These are phyloP conservation scores for Orestias chungarensis DNA, from an alignment of 2,797 vertebrate species.

Conservation along the genomic window DNA sequence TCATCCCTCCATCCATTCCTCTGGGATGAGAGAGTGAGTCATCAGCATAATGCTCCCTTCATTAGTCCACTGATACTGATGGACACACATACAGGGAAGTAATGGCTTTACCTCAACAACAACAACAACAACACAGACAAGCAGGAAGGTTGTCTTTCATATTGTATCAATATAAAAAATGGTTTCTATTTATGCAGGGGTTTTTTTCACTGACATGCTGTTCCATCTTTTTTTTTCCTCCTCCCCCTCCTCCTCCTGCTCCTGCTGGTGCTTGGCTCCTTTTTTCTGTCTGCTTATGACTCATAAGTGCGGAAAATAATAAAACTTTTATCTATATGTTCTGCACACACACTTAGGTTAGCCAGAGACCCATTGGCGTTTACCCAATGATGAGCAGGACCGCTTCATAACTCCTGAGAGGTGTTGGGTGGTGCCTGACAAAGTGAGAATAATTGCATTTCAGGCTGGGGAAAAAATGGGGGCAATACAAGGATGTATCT, in stretches of 20 bases:
- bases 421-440: conserved; percentile 42
- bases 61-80: conserved; percentile 68
- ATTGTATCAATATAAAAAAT: conserved; percentile 26
- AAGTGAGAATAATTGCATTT: conserved; percentile 33
- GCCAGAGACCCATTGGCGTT: conserved; percentile 60
- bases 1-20: conserved; percentile 54
- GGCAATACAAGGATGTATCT: neutral
- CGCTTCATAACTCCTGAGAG: conserved; percentile 46
- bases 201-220: conserved; percentile 32
- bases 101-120: conserved; percentile 43
- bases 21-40: conserved; percentile 70
- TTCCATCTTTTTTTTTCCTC: conserved; percentile 13
- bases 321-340: conserved; percentile 26
- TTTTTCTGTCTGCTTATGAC: conserved; percentile 63
- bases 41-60: conserved; percentile 65
- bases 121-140: conserved; percentile 30
- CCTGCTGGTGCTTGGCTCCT: conserved; percentile 2
- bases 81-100: conserved; percentile 18
- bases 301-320: conserved; percentile 62
- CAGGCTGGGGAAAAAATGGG: conserved; percentile 26
- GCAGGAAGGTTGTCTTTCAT: conserved; percentile 39
- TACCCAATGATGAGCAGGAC: conserved; percentile 56
- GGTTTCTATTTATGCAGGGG: conserved; percentile 7
- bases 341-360: conserved; percentile 21
- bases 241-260: neutral